phyloP scores from a whole-genome alignment of 2,113 vertebrate genomes.

The Castor canadensis region DNA sequence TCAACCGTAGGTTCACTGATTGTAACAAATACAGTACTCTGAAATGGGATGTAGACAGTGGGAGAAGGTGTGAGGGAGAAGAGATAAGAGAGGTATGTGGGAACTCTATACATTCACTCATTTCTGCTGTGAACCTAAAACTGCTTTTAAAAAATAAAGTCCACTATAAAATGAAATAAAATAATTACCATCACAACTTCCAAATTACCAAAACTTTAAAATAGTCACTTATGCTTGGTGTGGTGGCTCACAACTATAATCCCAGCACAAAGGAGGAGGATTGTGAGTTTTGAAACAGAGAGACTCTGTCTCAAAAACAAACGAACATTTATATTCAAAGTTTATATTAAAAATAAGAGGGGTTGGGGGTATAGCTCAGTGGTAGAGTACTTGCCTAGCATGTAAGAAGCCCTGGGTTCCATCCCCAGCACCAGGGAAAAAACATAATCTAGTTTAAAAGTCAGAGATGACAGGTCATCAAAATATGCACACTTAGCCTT shows the following conservation, averaged over 20 bases:
- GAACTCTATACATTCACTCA: neutral
- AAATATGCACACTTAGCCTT: neutral
- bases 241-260: too few species aligned
- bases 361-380: neutral
- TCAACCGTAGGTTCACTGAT: neutral
- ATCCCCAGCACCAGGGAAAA: neutral
- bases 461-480: neutral
- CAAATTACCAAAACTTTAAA: conserved; percentile 29
- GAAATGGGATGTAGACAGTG: neutral
- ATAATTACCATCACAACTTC: conserved; percentile 21
- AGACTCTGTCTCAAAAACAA: too few species aligned
- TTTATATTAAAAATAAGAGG: neutral
- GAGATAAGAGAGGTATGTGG: neutral
- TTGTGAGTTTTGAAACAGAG: too few species aligned
- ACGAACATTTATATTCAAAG: neutral
- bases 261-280: neutral
- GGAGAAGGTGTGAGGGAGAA: too few species aligned
- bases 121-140: neutral
- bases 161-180: neutral
- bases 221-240: neutral
- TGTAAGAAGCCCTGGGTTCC: neutral
- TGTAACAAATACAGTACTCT: neutral
- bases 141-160: neutral
- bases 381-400: neutral
- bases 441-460: neutral